phyloP scores from a whole-genome alignment of 2,113 vertebrate genomes.

The Xiphorhynchus elegans region DNA sequence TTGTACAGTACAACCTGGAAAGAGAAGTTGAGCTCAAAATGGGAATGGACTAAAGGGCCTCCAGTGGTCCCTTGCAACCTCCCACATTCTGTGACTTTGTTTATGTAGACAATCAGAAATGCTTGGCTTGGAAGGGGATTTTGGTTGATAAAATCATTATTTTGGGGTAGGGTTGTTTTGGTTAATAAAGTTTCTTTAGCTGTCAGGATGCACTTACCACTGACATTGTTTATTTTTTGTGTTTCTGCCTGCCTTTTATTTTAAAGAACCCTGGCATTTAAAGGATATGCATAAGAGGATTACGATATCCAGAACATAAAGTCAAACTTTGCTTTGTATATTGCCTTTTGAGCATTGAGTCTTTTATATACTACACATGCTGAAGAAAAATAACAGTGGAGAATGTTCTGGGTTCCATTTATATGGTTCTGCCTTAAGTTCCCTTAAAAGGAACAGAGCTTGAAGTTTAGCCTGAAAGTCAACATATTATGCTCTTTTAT shows the following conservation, averaged over 20 bases:
- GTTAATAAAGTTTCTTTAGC: background rate
- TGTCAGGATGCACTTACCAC: background rate
- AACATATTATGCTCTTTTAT: background rate
- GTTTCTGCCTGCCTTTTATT: background rate
- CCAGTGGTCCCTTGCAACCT: background rate
- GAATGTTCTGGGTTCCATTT: background rate
- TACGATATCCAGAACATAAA: background rate
- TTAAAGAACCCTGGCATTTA: background rate
- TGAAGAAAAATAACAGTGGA: background rate
- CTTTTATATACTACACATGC: background rate
- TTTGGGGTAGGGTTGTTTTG: background rate
- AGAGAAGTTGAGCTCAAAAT: background rate
- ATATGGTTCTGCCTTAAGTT: background rate
- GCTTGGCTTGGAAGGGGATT: background rate
- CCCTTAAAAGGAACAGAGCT: background rate
- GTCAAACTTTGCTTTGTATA: background rate
- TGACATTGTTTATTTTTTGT: background rate
- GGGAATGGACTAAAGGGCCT: background rate
- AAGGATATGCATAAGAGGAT: background rate
- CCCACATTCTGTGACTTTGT: background rate
- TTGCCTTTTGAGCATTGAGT: background rate
- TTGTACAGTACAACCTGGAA: background rate
- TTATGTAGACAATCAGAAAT: background rate
- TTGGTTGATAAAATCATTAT: background rate
- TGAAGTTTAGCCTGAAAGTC: background rate